Evolutionary conservation across 53 echinoderm and acorn worm genomes (phyloP), one percentile per base, ranked within the genome.

Genomic region (Pentamera pediparva): DNA sequence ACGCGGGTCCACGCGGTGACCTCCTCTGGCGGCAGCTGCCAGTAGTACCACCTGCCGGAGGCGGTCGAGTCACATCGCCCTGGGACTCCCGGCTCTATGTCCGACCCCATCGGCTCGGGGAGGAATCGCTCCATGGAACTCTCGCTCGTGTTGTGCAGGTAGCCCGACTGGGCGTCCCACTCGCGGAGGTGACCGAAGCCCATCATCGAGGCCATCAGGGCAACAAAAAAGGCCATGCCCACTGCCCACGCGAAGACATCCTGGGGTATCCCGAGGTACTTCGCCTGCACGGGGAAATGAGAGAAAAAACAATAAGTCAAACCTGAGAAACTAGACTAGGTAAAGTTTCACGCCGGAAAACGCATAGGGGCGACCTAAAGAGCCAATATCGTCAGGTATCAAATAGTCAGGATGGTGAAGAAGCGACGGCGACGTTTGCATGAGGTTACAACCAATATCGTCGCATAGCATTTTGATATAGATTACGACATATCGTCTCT

Each of bases 91-190:
- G 33, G 32, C 32, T 82, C 82, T 6, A 53, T 56, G 24, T 35
- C 32, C 31, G 11, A 38, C 6, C 54, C 54, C n/a, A 20, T 18
- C 2, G 83, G 83, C 35, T 83, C 83, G 4, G 69, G 30, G 15
- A 83, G 70, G 50, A 83, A 83, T 28, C 83, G 56, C 8, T 53
- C 78, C 4, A 27, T 22, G 17, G 83, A 83, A 0, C 77, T 83
- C 18, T 33, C 49, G 49, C 77, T 77, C 26, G n/a, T 26, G 59
- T 83, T 83, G 60, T 83, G 83, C 4, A 70, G 69, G 39, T 37
- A 69, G 1, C 83, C 83, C n/a, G 77, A 77, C 21, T 77, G 39
- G 5, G 83, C 83, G 45, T 83, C 83, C 83, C 83, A 83, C 4
- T 40, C 37, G 4, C 83, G 83, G 17, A 60, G 35, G 26, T 17